phyloP scores from a whole-genome alignment of 2,888 invertebrate species.

The Napeogenes inachia region DNA sequence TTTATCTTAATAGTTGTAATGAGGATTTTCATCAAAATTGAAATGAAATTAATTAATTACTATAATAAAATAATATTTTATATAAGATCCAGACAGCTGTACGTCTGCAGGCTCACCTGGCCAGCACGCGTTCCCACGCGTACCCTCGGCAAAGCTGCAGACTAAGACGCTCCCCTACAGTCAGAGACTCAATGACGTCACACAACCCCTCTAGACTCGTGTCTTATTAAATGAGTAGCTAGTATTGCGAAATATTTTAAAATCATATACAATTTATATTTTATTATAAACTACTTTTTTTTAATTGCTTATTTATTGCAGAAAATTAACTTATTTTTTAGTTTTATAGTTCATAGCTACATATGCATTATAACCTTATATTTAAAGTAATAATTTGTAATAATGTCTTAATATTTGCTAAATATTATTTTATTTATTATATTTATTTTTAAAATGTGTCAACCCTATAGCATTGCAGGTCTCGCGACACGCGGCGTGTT shows the following conservation, averaged over 20 bases:
- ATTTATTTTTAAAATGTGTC: constrained; percentile 33
- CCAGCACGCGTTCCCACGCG: constrained; percentile 70
- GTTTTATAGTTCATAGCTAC: too few species aligned
- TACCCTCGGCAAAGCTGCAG: constrained; percentile 47
- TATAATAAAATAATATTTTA: constrained; percentile 8
- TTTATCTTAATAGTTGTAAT: too few species aligned
- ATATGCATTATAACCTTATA: too few species aligned
- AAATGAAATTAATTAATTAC: constrained; percentile 5
- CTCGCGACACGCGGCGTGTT: constrained; percentile 64
- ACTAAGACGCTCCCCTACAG: constrained; percentile 33
- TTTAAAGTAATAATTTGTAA: not conserved
- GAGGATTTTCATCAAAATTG: not conserved
- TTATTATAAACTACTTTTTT: too few species aligned
- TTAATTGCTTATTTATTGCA: too few species aligned
- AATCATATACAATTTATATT: not conserved
- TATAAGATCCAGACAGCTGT: constrained; percentile 52
- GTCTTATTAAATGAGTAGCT: constrained; percentile 36
- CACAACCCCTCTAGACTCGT: constrained; percentile 50
- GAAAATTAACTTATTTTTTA: not conserved
- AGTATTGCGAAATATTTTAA: not conserved
- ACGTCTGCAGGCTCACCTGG: constrained; percentile 56
- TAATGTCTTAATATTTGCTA: not conserved
- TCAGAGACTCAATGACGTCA: constrained; percentile 44
- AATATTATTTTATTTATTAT: not conserved
- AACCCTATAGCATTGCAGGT: constrained; percentile 56